phyloP scores from a whole-genome alignment of 2,113 vertebrate species.

The Psammodynastes pulverulentus region DNA sequence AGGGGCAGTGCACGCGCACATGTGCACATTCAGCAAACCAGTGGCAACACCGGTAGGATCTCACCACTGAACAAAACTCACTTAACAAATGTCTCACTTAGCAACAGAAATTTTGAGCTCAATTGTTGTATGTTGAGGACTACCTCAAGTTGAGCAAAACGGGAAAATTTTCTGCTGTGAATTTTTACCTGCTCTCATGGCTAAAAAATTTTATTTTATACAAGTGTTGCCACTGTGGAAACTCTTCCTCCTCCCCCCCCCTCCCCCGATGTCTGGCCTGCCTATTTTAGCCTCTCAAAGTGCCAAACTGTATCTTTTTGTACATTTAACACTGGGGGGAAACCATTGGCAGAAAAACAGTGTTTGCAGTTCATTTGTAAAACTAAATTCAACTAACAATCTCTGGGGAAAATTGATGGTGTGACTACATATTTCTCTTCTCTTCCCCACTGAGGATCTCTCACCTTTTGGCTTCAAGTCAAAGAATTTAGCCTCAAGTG shows the following conservation, averaged over 20 bases:
- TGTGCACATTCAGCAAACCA: no score
- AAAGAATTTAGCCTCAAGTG: constrained; percentile 52
- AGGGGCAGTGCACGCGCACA: no score
- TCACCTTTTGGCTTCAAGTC: constrained; percentile 21
- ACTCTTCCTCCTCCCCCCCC: rapidly evolving
- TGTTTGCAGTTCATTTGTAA: not conserved
- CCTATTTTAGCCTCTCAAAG: not conserved
- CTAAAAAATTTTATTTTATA: not conserved
- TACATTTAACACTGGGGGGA: not conserved
- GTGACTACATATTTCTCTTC: constrained; percentile 25
- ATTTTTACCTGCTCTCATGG: not conserved
- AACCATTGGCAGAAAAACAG: not conserved
- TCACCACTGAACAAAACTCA: no score
- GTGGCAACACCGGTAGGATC: no score
- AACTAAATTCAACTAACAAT: not conserved
- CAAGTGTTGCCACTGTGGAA: not conserved
- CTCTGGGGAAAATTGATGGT: not conserved
- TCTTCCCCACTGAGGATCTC: not conserved
- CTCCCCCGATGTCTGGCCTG: not conserved
- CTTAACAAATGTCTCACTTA: not conserved
- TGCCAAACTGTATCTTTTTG: not conserved
- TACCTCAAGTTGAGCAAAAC: not conserved
- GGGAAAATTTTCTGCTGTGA: not conserved
- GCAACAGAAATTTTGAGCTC: not conserved
- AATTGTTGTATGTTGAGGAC: not conserved